These are phyloP conservation scores for Cephalophus harveyi DNA, from an alignment of 2,113 vertebrate genomes.

Conservation along the genomic window DNA sequence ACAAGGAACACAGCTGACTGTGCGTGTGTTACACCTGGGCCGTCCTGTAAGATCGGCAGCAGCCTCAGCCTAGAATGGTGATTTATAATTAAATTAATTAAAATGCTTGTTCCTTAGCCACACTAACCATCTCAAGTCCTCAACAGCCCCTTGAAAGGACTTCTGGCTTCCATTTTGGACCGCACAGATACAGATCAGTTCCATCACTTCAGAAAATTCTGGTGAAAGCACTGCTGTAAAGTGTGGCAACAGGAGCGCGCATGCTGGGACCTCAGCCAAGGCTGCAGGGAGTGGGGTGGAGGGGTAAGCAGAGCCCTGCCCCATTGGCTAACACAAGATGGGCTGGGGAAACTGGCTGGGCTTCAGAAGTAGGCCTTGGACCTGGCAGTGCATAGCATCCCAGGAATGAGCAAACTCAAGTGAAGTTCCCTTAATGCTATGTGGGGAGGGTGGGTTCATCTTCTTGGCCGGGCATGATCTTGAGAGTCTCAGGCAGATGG, in stretches of 20 bases:
- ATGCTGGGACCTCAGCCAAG: neutral
- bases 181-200: neutral
- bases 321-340: neutral
- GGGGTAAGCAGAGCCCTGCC: neutral
- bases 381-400: neutral
- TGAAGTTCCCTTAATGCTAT: neutral
- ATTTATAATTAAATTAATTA: neutral
- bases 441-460: neutral
- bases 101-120: neutral
- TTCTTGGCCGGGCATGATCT: neutral
- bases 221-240: neutral
- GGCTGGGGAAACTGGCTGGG: neutral
- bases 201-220: neutral
- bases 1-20: neutral
- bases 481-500: neutral
- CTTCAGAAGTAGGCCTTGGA: neutral
- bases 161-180: neutral
- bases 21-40: rapidly evolving
- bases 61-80: neutral
- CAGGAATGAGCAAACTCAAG: neutral
- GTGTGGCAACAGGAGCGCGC: neutral
- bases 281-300: no score
- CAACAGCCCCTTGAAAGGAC: neutral
- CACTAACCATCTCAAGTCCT: neutral
- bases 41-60: neutral